Evolutionary conservation across 1,140 invertebrate genomes (phyloP).

Genomic region (Pogonognathellus flavescens): DNA sequence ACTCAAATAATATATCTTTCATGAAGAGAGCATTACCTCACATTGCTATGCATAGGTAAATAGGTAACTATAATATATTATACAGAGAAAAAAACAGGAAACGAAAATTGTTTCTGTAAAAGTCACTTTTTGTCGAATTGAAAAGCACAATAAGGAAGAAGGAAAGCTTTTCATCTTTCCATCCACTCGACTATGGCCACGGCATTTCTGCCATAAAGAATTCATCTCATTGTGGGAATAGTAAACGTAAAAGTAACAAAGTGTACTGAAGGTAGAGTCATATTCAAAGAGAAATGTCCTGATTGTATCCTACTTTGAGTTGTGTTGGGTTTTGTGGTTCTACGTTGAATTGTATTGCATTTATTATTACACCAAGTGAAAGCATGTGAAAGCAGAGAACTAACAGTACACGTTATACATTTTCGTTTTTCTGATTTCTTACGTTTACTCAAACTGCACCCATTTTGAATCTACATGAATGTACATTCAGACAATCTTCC

Average conservation of each 20-base stretch:
- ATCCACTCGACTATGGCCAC: not conserved
- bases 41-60: no score
- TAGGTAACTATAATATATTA: no score
- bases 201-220: constrained; percentile 45
- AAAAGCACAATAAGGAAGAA: constrained; percentile 14
- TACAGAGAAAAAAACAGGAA: no score
- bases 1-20: no score
- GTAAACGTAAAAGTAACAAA: not conserved
- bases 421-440: not conserved
- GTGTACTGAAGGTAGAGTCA: not conserved
- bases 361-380: constrained; percentile 24
- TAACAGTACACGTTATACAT: not conserved
- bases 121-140: constrained; percentile 34
- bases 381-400: not conserved
- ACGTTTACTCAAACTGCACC: not conserved
- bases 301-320: constrained; percentile 16
- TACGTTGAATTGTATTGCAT: constrained; percentile 26
- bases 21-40: no score
- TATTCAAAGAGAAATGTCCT: constrained; percentile 4
- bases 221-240: constrained; percentile 27
- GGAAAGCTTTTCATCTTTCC: constrained; percentile 32
- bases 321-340: constrained; percentile 6
- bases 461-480: not conserved
- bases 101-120: constrained; percentile 16
- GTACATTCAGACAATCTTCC: constrained; percentile 21